These are phyloP conservation scores for Amphibalanus amphitrite DNA, from an alignment of 1,140 invertebrate genomes.

Conservation along the genomic window DNA sequence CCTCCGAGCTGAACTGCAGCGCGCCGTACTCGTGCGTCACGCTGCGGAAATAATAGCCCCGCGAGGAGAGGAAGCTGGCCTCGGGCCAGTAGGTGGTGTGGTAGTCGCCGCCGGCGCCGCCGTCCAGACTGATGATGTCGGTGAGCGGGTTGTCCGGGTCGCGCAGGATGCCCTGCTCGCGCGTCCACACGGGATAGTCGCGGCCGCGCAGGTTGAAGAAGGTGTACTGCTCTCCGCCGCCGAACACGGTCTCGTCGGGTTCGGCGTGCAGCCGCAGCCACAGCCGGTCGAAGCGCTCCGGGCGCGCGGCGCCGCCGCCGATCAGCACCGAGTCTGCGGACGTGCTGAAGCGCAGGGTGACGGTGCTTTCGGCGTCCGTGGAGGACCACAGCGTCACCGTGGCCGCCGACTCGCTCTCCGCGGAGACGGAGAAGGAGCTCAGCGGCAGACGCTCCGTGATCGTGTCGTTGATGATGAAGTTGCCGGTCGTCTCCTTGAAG, in stretches of 20 bases:
- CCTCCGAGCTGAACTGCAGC: slow-evolving; percentile 22
- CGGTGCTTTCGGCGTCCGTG: background rate
- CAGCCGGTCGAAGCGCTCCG: slow-evolving; percentile 11
- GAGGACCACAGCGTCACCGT: background rate
- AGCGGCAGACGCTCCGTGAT: background rate
- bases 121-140: slow-evolving; percentile 12
- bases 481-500: background rate
- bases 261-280: slow-evolving; percentile 14
- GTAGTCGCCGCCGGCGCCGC: slow-evolving; percentile 25
- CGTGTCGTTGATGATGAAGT: background rate
- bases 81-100: slow-evolving; percentile 29
- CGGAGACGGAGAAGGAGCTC: background rate
- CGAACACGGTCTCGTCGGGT: slow-evolving; percentile 21
- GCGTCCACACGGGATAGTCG: slow-evolving; percentile 24
- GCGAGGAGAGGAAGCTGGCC: slow-evolving; percentile 24
- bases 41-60: slow-evolving; percentile 22
- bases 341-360: background rate
- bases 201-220: slow-evolving; percentile 23
- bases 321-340: background rate
- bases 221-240: slow-evolving; percentile 25
- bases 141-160: slow-evolving; percentile 7
- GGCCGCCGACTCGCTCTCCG: too few relatives aligned
- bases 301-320: too few relatives aligned
- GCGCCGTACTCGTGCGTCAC: slow-evolving; percentile 10
- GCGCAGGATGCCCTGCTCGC: slow-evolving; percentile 22